Evolutionary conservation across 2,888 invertebrate species (phyloP).

Genomic region (Andrena fulva): DNA sequence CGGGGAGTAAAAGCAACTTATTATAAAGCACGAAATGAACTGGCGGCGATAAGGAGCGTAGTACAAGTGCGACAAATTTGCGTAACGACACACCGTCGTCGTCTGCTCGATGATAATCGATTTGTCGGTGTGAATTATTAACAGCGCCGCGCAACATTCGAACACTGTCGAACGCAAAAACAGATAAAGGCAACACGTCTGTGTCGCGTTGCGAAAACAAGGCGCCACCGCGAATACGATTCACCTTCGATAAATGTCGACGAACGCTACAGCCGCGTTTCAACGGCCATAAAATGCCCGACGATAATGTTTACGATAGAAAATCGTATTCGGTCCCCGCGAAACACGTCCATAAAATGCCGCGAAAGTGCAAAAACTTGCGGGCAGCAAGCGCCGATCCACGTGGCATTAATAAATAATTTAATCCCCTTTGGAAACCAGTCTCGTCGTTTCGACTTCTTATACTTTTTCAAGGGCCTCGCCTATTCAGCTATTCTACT

Average conservation of each 20-base stretch:
- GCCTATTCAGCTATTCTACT: neutral
- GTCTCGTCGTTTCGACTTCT: neutral
- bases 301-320: slow-evolving; percentile 47
- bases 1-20: neutral
- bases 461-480: neutral
- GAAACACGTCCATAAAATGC: slow-evolving; percentile 4
- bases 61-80: slow-evolving; percentile 54
- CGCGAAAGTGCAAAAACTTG: neutral
- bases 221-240: slow-evolving; percentile 68
- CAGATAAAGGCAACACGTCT: slow-evolving; percentile 64
- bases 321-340: slow-evolving; percentile 18
- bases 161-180: slow-evolving; percentile 54
- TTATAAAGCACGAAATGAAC: slow-evolving; percentile 16
- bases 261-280: slow-evolving; percentile 39
- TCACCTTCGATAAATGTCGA: slow-evolving; percentile 64
- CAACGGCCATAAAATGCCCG: slow-evolving; percentile 29
- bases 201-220: slow-evolving; percentile 70
- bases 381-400: slow-evolving; percentile 9
- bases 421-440: slow-evolving; percentile 30
- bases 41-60: neutral
- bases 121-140: slow-evolving; percentile 68
- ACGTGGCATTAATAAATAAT: slow-evolving; percentile 44
- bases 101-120: slow-evolving; percentile 68
- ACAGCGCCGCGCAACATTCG: slow-evolving; percentile 55
- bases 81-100: slow-evolving; percentile 55